phyloP scores from a whole-genome alignment of 1,140 invertebrate species.

The Helicoverpa armigera region DNA sequence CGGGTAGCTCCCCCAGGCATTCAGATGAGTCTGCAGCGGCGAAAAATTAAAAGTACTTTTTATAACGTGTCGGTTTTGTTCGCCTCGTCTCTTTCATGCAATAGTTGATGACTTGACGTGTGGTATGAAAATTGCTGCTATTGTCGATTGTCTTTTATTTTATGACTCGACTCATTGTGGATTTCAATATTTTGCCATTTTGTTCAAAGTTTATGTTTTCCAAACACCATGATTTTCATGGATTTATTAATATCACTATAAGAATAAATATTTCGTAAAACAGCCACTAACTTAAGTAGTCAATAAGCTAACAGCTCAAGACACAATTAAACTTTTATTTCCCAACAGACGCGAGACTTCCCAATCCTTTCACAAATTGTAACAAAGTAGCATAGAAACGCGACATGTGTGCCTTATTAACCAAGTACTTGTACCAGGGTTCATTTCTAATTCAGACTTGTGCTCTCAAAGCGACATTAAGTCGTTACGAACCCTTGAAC shows the following conservation, averaged over 20 bases:
- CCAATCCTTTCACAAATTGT: conserved; percentile 19
- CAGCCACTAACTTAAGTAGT: too few relatives aligned
- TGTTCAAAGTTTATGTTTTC: background rate
- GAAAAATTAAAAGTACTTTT: conserved; percentile 75
- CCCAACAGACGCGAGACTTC: background rate
- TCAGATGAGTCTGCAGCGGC: conserved; percentile 55
- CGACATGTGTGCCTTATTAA: conserved; percentile 79
- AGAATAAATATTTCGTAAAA: too few relatives aligned
- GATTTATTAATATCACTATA: background rate
- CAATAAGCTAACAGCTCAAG: too few relatives aligned
- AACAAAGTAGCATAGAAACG: conserved; percentile 55
- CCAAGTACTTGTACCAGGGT: conserved; percentile 65
- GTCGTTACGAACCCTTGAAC: conserved; percentile 75
- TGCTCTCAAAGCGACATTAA: conserved; percentile 76
- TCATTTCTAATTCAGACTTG: conserved; percentile 83
- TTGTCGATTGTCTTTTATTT: conserved; percentile 18
- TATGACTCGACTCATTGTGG: background rate
- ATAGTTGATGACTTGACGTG: background rate
- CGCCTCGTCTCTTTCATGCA: background rate
- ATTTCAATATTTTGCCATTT: background rate
- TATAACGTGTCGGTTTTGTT: conserved; percentile 54
- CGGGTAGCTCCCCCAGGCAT: conserved; percentile 59
- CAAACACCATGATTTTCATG: background rate
- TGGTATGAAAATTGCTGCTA: background rate
- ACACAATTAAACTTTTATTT: conserved; percentile 17